Evolutionary conservation across 2,797 vertebrate species (phyloP).

Genomic region (Thaleichthys pacificus): DNA sequence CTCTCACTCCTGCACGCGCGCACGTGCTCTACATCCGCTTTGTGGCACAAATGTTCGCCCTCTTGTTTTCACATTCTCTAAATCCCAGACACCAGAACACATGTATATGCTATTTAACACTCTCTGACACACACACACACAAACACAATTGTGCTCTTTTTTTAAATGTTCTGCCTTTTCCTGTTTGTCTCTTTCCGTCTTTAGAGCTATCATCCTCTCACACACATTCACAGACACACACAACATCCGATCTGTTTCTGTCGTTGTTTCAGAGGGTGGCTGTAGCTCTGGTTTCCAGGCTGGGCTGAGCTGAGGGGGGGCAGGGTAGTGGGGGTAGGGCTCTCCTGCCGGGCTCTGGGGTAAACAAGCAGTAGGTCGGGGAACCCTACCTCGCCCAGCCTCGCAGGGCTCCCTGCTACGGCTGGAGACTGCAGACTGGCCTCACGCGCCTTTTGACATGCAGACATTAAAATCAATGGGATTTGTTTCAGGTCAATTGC

Average conservation of each 20-base stretch:
- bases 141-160: neutral
- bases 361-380: slow-evolving; percentile 75
- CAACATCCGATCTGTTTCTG: neutral
- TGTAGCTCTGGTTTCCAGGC: slow-evolving; percentile 47
- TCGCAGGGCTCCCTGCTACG: neutral
- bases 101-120: neutral
- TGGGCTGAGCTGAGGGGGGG: slow-evolving; percentile 68
- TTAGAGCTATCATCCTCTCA: neutral
- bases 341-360: slow-evolving; percentile 73
- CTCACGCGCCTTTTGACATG: neutral
- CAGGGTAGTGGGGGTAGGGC: slow-evolving; percentile 68
- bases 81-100: neutral
- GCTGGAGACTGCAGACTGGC: neutral
- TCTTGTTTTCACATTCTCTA: too few relatives aligned
- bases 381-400: slow-evolving; percentile 22
- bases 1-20: neutral
- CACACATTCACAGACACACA: neutral
- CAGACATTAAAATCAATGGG: too few relatives aligned
- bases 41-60: neutral
- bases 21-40: neutral
- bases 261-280: slow-evolving; percentile 18
- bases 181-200: neutral
- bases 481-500: too few relatives aligned
- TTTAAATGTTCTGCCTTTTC: neutral
- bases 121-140: neutral